Evolutionary conservation across 2,888 invertebrate species (phyloP), one percentile per base, ranked within the genome.

Genomic region (Dynastes tityus): DNA sequence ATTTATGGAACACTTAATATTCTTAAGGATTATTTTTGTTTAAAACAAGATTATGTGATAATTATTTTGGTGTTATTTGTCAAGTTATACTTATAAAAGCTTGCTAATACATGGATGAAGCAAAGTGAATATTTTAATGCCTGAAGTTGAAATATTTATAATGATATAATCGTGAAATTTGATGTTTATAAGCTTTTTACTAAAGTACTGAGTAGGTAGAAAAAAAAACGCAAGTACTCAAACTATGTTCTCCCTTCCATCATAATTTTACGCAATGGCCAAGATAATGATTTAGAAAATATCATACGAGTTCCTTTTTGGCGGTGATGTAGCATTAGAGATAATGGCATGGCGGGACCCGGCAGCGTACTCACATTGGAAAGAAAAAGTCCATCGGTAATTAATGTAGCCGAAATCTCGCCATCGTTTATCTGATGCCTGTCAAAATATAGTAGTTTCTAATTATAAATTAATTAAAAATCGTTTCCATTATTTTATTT

Each of bases 381-480:
- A 61, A 73, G 73, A 73, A 73, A 73, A 73, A 73, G 58, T 73
- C 58, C 58, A 40, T 58, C 58, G 73, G 73, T 73, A 73, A 73
- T 73, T 73, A 73, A 73, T 73, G 73, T 40, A 40, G 73, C 37
- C 58, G 73, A 73, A 58, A 73, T 37, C 58, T 58, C 13, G 73
- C 29, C 58, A 40, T 73, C 73, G 73, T 73, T 73, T 58, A 73
- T 73, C 73, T 73, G 73, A 73, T 55, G 73, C 58, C 73, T 73
- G 73, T 73, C 73, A 73, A 73, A 73, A 73, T 73, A 73, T 73
- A 58, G 58, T 73, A 73, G 73, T 73, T 73, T 73, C 58, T 73
- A 73, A 73, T 73, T 73, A 73, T 73, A 73, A 58, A 73, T 73
- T 73, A 73, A 73, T 73, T 73, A 73, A 73, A 73, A 73, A 73